Conservation (phyloP, 2,797 vertebrate genomes). For the Cephalopachus bancanus region DNA sequence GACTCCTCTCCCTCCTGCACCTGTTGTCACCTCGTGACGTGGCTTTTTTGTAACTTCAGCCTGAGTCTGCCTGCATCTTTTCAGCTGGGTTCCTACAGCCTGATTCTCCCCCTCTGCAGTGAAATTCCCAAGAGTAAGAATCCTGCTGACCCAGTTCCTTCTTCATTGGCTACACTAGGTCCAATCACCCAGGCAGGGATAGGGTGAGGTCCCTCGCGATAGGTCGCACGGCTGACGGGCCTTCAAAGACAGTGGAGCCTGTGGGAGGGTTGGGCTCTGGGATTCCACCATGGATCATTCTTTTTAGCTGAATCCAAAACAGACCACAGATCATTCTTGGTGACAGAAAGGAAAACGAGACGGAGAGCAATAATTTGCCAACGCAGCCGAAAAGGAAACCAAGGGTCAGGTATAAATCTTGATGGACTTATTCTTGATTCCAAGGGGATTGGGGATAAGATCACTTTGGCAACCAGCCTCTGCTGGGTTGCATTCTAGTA, state of each 20-base stretch:
- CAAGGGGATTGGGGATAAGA: neutral
- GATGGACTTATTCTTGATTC: neutral
- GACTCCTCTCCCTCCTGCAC: neutral
- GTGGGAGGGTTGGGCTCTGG: rapidly evolving
- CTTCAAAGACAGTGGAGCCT: neutral
- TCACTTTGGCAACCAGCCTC: neutral
- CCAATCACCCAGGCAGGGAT: neutral
- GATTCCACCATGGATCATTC: neutral
- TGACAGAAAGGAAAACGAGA: neutral
- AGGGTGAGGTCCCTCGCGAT: neutral
- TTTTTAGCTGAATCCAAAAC: neutral
- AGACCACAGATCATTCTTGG: neutral
- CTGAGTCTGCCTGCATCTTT: neutral
- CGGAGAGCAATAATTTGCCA: neutral
- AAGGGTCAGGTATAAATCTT: neutral
- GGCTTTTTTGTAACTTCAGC: neutral
- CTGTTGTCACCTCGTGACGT: rapidly evolving
- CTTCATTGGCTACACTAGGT: neutral
- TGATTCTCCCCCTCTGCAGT: neutral
- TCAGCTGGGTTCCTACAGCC: neutral
- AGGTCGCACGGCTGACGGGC: neutral
- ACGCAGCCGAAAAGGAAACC: neutral
- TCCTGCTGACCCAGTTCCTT: neutral
- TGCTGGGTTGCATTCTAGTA: neutral
- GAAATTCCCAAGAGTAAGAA: neutral